Conservation (phyloP, 2,888 invertebrate genomes). For the Odontomyia ornata region DNA sequence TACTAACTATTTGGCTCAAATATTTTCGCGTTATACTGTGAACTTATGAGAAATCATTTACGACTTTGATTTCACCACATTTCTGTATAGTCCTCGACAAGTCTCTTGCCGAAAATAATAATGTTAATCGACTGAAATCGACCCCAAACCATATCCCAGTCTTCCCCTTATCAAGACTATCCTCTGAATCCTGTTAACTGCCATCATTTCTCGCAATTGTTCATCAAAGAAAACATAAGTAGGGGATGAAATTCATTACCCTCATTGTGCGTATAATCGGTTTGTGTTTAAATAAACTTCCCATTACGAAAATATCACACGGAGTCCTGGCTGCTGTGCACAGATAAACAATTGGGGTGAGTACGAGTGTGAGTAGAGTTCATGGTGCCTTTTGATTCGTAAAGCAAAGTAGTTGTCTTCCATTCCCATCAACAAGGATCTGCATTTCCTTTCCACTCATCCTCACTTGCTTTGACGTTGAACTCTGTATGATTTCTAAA, state of each 20-base stretch:
- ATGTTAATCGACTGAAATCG: conserved; percentile 40
- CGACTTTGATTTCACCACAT: conserved; percentile 49
- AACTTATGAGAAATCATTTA: conserved; percentile 18
- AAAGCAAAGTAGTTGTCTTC: no score
- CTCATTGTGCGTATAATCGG: conserved; percentile 56
- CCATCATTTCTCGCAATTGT: conserved; percentile 41
- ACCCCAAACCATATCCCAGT: conserved; percentile 6
- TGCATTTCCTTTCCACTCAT: background rate
- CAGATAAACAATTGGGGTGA: background rate
- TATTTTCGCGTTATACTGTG: no score
- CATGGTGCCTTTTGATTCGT: no score
- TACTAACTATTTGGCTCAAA: no score
- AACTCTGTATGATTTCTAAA: background rate
- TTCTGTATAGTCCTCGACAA: conserved; percentile 5
- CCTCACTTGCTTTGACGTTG: background rate
- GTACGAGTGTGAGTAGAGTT: no score
- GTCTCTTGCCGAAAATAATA: conserved; percentile 23
- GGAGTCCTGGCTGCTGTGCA: conserved; percentile 3
- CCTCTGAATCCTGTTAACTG: conserved; percentile 24
- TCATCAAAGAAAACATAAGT: conserved; percentile 44
- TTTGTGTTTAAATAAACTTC: conserved; percentile 55
- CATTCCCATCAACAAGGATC: background rate
- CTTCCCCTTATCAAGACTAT: background rate
- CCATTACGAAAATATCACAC: conserved; percentile 43
- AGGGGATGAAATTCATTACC: conserved; percentile 56